A percentile compares a stretch with the other conserved stretches of the same genome.
Evolutionary conservation across 30 jellyfish, hydroid and myxozoan genomes (phyloP).

Genomic region (Chrysaora quinquecirrha): DNA sequence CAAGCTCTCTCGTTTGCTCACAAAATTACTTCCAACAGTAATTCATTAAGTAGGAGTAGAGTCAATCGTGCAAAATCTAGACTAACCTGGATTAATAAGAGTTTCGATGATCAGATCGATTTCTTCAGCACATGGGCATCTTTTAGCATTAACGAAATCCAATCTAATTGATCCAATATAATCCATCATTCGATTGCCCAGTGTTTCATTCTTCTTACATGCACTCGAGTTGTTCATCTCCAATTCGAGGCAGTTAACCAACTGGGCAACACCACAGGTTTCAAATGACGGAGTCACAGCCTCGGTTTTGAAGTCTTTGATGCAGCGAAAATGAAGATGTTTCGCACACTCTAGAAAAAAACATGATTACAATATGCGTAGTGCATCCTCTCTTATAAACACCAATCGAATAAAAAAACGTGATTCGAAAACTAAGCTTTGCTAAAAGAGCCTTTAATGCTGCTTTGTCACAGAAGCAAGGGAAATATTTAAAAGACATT

Average conservation of each 20-base stretch:
- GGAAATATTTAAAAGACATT: too few relatives aligned
- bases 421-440: too few relatives aligned
- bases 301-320: not conserved
- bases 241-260: conserved; percentile 38
- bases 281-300: conserved; percentile 39
- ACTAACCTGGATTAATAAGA: conserved; percentile 51
- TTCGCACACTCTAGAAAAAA: conserved; percentile 44
- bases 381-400: too few relatives aligned
- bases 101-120: conserved; percentile 33
- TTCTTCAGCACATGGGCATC: conserved; percentile 61
- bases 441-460: too few relatives aligned
- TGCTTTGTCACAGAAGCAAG: too few relatives aligned
- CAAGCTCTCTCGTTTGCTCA: too few relatives aligned
- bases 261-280: conserved; percentile 44
- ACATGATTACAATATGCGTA: too few relatives aligned
- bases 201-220: conserved; percentile 14
- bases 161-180: conserved; percentile 24
- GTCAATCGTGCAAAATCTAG: too few relatives aligned
- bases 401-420: too few relatives aligned
- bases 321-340: conserved; percentile 39
- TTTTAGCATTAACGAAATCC: conserved; percentile 35
- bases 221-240: conserved; percentile 36
- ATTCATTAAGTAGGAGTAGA: too few relatives aligned
- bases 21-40: too few relatives aligned
- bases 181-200: too few relatives aligned